Percentiles rank a stretch among this genome's conserved stretches.
phyloP scores from a whole-genome alignment of 2,797 vertebrate species.

The Loriculus beryllinus region DNA sequence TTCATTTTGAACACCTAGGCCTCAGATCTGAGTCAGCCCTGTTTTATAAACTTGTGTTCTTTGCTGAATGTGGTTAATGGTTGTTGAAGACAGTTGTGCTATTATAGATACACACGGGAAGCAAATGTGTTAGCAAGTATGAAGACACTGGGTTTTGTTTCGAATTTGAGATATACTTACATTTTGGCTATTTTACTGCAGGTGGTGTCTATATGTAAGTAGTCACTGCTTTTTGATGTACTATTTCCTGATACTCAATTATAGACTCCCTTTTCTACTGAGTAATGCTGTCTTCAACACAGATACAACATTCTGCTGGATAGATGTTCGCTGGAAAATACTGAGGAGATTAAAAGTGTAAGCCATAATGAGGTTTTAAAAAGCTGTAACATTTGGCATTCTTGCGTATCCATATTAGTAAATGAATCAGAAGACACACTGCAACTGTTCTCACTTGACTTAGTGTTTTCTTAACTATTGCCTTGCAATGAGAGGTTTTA shows the following conservation, averaged over 20 bases:
- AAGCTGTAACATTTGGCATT: neutral
- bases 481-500: neutral
- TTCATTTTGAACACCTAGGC: neutral
- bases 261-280: neutral
- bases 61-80: neutral
- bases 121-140: neutral
- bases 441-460: neutral
- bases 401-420: neutral
- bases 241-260: neutral
- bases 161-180: neutral
- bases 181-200: neutral
- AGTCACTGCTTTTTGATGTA: neutral
- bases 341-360: neutral
- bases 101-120: neutral
- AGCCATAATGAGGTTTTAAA: neutral
- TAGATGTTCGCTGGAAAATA: neutral
- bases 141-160: neutral
- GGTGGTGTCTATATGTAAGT: neutral
- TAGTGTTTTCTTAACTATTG: neutral
- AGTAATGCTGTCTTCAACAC: neutral
- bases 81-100: neutral
- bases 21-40: neutral
- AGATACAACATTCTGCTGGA: neutral
- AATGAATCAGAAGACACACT: neutral
- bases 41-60: neutral